Evolutionary conservation across 2,113 vertebrate species (phyloP).

Genomic region (Picathartes gymnocephalus): DNA sequence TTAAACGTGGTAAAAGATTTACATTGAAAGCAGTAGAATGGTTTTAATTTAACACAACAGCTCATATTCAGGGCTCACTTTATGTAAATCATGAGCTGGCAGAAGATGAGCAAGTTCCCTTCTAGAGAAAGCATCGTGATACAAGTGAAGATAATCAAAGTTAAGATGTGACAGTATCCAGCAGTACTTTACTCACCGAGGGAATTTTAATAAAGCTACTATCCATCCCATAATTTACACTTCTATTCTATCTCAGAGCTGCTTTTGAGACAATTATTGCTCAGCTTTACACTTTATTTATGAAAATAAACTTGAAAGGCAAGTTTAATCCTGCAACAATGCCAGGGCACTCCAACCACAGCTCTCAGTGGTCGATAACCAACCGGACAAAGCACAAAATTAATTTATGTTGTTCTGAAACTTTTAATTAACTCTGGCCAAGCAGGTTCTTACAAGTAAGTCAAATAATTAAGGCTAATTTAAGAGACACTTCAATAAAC

Average conservation of each 20-base stretch:
- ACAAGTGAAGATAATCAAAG: background rate
- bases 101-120: background rate
- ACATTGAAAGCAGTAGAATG: background rate
- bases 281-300: background rate
- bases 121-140: background rate
- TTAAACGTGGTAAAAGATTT: background rate
- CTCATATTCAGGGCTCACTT: background rate
- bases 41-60: background rate
- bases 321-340: background rate
- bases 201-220: background rate
- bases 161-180: background rate
- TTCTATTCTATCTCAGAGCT: background rate
- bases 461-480: conserved; percentile 24
- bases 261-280: background rate
- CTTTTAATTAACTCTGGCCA: conserved; percentile 34
- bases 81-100: background rate
- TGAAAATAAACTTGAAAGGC: conserved; percentile 12
- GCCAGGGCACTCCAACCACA: background rate
- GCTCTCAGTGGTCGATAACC: background rate
- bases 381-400: conserved; percentile 27
- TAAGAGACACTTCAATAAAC: background rate
- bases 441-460: conserved; percentile 18
- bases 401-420: background rate
- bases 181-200: background rate
- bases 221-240: background rate